Conservation (phyloP, 2,888 invertebrate genomes). For the Callyntrura guangdongensis region DNA sequence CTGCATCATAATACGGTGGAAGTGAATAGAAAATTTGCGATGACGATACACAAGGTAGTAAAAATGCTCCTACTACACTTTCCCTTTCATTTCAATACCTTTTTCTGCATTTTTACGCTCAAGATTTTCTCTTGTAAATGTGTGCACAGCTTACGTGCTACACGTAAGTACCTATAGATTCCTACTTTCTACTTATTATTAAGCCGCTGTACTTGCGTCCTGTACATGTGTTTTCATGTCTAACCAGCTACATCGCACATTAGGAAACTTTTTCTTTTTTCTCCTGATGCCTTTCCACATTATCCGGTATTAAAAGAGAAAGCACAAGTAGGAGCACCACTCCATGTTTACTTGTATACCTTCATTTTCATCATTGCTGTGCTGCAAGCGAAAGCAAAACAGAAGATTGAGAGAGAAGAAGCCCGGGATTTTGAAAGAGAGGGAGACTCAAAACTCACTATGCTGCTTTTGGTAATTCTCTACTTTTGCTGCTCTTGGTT, state of each 20-base stretch:
- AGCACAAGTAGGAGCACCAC: slow-evolving; percentile 32
- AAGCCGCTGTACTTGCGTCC: too few species aligned
- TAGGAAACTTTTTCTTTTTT: slow-evolving; percentile 11
- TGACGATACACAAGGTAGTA: not conserved
- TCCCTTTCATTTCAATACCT: slow-evolving; percentile 30
- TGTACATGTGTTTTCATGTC: not conserved
- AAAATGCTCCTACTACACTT: not conserved
- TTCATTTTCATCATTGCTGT: slow-evolving; percentile 57
- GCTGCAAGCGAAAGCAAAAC: slow-evolving; percentile 54
- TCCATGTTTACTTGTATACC: slow-evolving; percentile 40
- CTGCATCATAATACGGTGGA: slow-evolving; percentile 9
- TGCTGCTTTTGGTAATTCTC: too few species aligned
- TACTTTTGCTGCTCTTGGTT: slow-evolving; percentile 35
- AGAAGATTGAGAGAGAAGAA: slow-evolving; percentile 64
- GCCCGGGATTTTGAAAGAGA: slow-evolving; percentile 79
- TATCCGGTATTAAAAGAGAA: slow-evolving; percentile 37
- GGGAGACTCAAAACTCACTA: not conserved
- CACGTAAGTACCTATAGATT: not conserved
- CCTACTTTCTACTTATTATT: too few species aligned
- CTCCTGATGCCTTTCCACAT: slow-evolving; percentile 42
- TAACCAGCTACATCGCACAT: not conserved
- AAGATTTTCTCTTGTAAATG: not conserved
- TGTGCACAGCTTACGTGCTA: too few species aligned
- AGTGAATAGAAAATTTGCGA: slow-evolving; percentile 24
- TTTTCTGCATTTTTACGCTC: not conserved